These are phyloP conservation scores for Polypedilum pembai DNA, from an alignment of 1,140 invertebrate genomes.

Conservation along the genomic window DNA sequence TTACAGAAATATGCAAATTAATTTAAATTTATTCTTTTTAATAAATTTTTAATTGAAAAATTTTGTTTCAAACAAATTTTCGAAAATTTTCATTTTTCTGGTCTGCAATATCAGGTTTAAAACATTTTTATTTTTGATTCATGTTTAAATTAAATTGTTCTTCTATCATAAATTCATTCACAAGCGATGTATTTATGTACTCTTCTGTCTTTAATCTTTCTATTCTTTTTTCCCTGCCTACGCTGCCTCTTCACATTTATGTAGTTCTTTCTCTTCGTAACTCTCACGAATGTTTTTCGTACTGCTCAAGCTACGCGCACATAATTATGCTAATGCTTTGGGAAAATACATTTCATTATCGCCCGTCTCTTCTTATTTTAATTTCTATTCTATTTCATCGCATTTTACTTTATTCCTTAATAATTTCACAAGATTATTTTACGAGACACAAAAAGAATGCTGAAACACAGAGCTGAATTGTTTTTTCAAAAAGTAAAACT, in stretches of 20 bases:
- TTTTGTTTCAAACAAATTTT: no score
- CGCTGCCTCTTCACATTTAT: neutral
- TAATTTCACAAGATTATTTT: neutral
- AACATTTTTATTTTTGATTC: neutral
- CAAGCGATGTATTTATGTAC: neutral
- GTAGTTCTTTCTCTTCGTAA: neutral
- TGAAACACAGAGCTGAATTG: neutral
- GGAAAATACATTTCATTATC: conserved; percentile 28
- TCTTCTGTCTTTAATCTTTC: neutral
- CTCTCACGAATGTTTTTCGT: neutral
- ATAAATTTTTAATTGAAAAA: no score
- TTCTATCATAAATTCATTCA: neutral
- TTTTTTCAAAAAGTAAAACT: no score
- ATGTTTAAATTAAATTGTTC: neutral
- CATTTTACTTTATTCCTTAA: neutral
- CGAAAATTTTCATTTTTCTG: no score
- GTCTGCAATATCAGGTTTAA: no score
- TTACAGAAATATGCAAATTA: no score
- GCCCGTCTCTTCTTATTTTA: conserved; percentile 8
- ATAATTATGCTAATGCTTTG: conserved; percentile 26
- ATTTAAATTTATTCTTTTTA: no score
- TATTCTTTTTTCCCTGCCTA: neutral
- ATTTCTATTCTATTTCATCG: conserved; percentile 27
- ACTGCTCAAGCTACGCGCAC: conserved; percentile 22
- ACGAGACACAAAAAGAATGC: neutral